Base-by-base conservation (phyloP, 2,888 invertebrate species). In the Acanthacorydalis orientalis region DNA sequence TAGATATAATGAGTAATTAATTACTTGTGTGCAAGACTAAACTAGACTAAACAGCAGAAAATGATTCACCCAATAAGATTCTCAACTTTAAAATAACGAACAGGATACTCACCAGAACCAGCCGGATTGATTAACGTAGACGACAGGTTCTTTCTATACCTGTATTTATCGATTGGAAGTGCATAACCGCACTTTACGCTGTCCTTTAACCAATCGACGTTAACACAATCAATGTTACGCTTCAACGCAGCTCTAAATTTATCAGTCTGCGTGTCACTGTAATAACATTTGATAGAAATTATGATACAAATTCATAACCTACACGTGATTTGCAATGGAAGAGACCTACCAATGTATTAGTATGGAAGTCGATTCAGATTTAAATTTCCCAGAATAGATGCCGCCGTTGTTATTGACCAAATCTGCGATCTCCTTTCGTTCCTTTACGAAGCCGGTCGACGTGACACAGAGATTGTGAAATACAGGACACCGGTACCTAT, bases 381-480 rank as follows among this genome's bases (percentile, higher is more conserved):
- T 52, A 64, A 77, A 1, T 54, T 59, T 57, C 31, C 59, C 60
- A 16, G 54, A 57, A 51, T 60, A 78, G 2, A 56, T 69, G 2
- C 82, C 81, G 51, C 92, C 93, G 60, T 90, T 76, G 34, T 75
- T 69, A 52, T 74, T 77, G 0, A 95, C 75, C 2, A 84, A 56
- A 46, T 74, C n/a, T n/a, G n/a, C n/a, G n/a, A n/a, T n/a, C n/a
- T n/a, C n/a, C n/a, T n/a, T n/a, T n/a, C n/a, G n/a, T n/a, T n/a
- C n/a, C n/a, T n/a, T n/a, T n/a, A n/a, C n/a, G n/a, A n/a, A n/a
- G n/a, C n/a, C n/a, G n/a, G 92, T 86, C 0, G 84, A 80, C 1
- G 85, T 85, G 2, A 91, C 76, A 55, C 77, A 74, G 1, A 90
- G 68, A 48, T 84, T 85, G 51, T 80, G 75, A 62, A 95, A 91